These are phyloP conservation scores for Trichonephila clavipes DNA, from an alignment of 1,140 invertebrate genomes.

Conservation along the genomic window DNA sequence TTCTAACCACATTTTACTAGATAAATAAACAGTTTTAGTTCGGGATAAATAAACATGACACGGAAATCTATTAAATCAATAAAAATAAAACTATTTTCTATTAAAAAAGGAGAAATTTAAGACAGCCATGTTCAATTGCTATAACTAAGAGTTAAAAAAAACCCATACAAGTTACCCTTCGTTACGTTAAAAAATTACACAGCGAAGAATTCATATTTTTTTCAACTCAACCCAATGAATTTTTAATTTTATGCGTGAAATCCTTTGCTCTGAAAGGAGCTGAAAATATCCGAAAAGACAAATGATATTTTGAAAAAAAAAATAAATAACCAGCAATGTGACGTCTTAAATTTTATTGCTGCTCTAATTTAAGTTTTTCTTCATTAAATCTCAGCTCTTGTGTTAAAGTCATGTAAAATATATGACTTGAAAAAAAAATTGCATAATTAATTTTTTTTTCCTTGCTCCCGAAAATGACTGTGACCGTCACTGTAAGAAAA, in stretches of 20 bases:
- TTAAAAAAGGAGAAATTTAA: neutral
- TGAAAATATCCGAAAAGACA: conserved; percentile 39
- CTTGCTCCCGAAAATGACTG: neutral
- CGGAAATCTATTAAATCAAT: too few relatives aligned
- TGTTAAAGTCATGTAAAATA: conserved; percentile 38
- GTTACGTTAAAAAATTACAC: neutral
- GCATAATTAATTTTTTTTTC: conserved; percentile 70
- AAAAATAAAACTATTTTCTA: neutral
- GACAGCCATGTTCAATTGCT: neutral
- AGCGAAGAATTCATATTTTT: neutral
- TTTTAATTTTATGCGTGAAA: conserved; percentile 29
- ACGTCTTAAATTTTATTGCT: conserved; percentile 58
- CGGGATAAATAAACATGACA: too few relatives aligned
- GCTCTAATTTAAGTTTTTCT: conserved; percentile 52
- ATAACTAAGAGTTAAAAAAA: neutral
- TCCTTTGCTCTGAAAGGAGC: conserved; percentile 3
- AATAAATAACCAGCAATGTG: conserved; percentile 1
- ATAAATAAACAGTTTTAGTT: too few relatives aligned
- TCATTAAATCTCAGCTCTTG: conserved; percentile 43
- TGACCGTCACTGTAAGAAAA: conserved; percentile 53
- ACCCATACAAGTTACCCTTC: neutral
- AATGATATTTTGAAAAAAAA: conserved; percentile 10
- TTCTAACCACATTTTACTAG: too few relatives aligned
- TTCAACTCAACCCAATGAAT: conserved; percentile 33
- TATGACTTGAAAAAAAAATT: conserved; percentile 41